Conservation (phyloP, 2,888 invertebrate species). For the Matsumyia berberina region DNA sequence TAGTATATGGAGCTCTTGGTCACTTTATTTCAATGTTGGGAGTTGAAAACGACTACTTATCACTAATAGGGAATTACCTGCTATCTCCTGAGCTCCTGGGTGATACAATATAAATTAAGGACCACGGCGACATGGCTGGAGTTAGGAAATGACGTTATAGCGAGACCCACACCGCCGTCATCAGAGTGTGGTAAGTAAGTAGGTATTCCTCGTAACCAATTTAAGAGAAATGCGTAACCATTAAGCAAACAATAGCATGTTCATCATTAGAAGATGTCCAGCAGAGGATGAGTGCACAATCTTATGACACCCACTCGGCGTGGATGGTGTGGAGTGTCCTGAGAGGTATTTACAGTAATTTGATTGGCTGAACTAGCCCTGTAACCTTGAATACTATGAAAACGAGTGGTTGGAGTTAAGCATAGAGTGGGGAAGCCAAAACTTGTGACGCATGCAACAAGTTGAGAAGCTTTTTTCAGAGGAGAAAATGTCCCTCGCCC, state of each 20-base stretch:
- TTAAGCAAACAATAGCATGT: constrained; percentile 39
- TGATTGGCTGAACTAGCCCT: constrained; percentile 47
- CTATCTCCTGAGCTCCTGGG: constrained; percentile 1
- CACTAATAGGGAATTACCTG: constrained; percentile 32
- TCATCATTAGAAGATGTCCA: constrained; percentile 4
- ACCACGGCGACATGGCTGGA: constrained; percentile 5
- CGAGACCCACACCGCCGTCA: too few species aligned
- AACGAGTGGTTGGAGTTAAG: too few species aligned
- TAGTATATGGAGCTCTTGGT: too few species aligned
- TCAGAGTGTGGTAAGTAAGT: neutral
- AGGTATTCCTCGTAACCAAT: constrained; percentile 1
- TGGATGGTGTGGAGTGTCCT: neutral
- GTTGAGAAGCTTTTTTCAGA: constrained; percentile 54
- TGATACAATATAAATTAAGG: constrained; percentile 21
- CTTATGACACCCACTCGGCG: constrained; percentile 27
- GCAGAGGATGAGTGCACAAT: neutral
- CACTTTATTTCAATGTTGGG: constrained; percentile 33
- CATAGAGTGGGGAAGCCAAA: constrained; percentile 9
- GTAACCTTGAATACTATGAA: constrained; percentile 59
- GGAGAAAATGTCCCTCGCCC: constrained; percentile 17
- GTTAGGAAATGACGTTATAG: constrained; percentile 13
- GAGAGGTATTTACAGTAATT: constrained; percentile 44
- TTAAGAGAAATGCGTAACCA: constrained; percentile 26
- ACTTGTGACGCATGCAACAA: constrained; percentile 46
- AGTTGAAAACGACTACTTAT: constrained; percentile 41